phyloP scores from a whole-genome alignment of 1,140 invertebrate species.

The Psilanteris sp. region DNA sequence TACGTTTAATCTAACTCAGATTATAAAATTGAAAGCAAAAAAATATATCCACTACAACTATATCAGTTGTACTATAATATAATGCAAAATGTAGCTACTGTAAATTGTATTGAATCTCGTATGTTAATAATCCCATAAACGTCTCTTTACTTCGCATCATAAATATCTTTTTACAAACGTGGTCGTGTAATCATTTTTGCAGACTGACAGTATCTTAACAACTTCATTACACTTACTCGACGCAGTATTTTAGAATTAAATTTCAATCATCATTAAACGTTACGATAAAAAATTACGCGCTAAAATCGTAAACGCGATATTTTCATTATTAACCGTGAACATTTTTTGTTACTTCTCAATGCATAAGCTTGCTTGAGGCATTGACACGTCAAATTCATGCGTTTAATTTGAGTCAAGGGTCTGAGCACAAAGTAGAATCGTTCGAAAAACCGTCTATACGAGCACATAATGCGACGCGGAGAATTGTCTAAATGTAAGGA shows the following conservation, averaged over 20 bases:
- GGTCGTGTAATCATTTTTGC: conserved; percentile 21
- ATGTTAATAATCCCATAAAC: conserved; percentile 38
- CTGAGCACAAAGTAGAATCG: conserved; percentile 9
- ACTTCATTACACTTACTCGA: conserved; percentile 28
- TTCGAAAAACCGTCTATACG: too few species aligned
- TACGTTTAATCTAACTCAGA: too few species aligned
- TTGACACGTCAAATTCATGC: conserved; percentile 34
- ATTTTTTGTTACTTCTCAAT: neutral
- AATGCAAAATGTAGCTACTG: too few species aligned
- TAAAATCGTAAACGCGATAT: conserved; percentile 5
- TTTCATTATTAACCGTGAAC: conserved; percentile 1
- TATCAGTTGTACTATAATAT: too few species aligned
- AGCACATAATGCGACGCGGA: too few species aligned
- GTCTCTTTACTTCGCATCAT: conserved; percentile 19
- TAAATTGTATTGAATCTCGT: conserved; percentile 1
- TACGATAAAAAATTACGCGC: conserved; percentile 1
- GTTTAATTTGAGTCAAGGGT: conserved; percentile 20
- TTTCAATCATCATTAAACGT: conserved; percentile 29
- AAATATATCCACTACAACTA: too few species aligned
- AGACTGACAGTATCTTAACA: conserved; percentile 39
- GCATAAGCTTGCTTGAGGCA: too few species aligned
- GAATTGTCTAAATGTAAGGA: conserved; percentile 40
- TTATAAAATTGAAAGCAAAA: too few species aligned
- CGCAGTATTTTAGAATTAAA: conserved; percentile 17
- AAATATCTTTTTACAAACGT: conserved; percentile 18